A percentile compares a stretch with the other conserved stretches of the same genome.
Conservation (phyloP, 2,797 vertebrate genomes). For the Agapornis canus region DNA sequence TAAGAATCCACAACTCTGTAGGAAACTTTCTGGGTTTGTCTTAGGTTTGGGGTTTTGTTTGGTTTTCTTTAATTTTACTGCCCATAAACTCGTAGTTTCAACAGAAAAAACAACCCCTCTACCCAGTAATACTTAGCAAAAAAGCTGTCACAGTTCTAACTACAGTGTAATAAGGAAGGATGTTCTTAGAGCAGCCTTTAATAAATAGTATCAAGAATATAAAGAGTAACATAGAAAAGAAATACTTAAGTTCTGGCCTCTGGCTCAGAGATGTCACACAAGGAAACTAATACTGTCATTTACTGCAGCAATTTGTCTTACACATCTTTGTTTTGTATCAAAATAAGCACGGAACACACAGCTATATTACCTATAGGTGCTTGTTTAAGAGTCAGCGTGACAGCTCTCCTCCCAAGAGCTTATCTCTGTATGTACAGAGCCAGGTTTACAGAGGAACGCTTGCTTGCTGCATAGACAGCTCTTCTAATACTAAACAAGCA, state of each 20-base stretch:
- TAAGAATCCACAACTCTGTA: background rate
- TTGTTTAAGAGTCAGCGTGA: background rate
- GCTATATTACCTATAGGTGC: background rate
- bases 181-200: background rate
- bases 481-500: background rate
- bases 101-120: background rate
- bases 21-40: background rate
- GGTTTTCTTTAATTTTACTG: background rate
- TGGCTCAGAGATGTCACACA: background rate
- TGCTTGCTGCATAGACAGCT: background rate
- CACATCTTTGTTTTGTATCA: background rate
- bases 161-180: background rate
- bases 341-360: background rate
- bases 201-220: background rate
- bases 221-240: background rate
- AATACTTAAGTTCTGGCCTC: background rate
- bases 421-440: background rate
- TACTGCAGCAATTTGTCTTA: background rate
- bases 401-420: background rate
- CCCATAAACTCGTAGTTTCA: background rate
- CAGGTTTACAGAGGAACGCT: background rate
- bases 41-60: background rate
- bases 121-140: background rate
- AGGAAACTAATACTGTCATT: background rate
- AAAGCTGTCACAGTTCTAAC: background rate